Conservation (phyloP, 1,140 invertebrate genomes). For the Drosophila obscura region DNA sequence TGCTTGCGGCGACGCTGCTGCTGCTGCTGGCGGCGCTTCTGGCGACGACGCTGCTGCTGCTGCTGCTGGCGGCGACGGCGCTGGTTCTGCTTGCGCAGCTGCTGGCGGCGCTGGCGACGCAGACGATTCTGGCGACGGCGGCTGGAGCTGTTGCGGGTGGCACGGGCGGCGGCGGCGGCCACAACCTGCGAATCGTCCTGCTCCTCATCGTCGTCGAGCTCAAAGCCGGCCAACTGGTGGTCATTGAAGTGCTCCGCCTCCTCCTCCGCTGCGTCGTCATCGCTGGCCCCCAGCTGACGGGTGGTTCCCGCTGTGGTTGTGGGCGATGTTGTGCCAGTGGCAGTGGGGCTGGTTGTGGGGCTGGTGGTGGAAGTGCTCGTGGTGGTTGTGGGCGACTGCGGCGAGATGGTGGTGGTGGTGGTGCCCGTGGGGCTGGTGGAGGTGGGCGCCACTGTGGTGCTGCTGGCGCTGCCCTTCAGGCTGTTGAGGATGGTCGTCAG, state of each 20-base stretch:
- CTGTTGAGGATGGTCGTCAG: conserved; percentile 54
- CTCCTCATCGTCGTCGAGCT: conserved; percentile 15
- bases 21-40: conserved; percentile 58
- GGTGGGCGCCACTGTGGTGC: conserved; percentile 17
- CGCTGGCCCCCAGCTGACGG: conserved; percentile 11
- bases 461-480: conserved; percentile 15
- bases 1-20: conserved; percentile 62
- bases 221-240: conserved; percentile 3
- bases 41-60: conserved; percentile 49
- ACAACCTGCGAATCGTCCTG: conserved; percentile 6
- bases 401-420: conserved; percentile 4
- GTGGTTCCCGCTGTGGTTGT: neutral
- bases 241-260: conserved; percentile 9
- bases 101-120: conserved; percentile 46
- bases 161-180: conserved; percentile 1
- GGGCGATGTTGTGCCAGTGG: neutral
- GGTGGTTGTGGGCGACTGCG: neutral
- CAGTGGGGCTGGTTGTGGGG: neutral
- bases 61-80: conserved; percentile 43
- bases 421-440: conserved; percentile 17
- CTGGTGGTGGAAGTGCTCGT: neutral
- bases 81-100: conserved; percentile 48
- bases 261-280: conserved; percentile 26
- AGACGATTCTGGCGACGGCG: conserved; percentile 49
- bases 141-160: conserved; percentile 20